Evolutionary conservation across 2,888 invertebrate genomes (phyloP).

Genomic region (Drosophila setosimentum): DNA sequence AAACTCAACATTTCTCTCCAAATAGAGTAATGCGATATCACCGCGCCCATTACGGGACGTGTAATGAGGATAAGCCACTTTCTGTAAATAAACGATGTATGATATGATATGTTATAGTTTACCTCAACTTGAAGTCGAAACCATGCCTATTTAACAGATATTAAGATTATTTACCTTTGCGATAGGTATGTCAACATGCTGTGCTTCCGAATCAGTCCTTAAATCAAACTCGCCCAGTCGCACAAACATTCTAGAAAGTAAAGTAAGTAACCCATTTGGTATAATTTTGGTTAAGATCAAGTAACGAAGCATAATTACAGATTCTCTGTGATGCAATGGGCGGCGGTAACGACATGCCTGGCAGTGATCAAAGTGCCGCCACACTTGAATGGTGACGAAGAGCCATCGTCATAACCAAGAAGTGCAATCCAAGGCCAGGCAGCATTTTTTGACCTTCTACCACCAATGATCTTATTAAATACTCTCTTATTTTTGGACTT

Average conservation of each 20-base stretch:
- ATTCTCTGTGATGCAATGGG: slow-evolving; percentile 81
- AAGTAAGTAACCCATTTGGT: background rate
- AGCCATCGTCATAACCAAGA: slow-evolving; percentile 88
- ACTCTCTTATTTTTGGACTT: slow-evolving; percentile 84
- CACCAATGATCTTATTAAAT: slow-evolving; percentile 86
- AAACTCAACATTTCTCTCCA: slow-evolving; percentile 87
- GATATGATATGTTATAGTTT: background rate
- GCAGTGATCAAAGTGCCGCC: slow-evolving; percentile 86
- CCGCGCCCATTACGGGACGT: slow-evolving; percentile 86
- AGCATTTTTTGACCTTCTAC: slow-evolving; percentile 88
- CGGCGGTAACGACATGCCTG: slow-evolving; percentile 89
- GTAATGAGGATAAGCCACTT: slow-evolving; percentile 75
- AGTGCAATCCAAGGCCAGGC: slow-evolving; percentile 93
- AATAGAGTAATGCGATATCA: slow-evolving; percentile 92
- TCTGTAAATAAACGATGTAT: slow-evolving; percentile 46
- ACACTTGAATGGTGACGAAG: slow-evolving; percentile 82
- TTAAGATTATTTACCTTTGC: slow-evolving; percentile 75
- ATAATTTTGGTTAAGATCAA: background rate
- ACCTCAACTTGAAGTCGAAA: background rate
- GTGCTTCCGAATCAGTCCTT: slow-evolving; percentile 87
- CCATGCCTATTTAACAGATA: background rate
- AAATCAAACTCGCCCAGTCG: slow-evolving; percentile 93
- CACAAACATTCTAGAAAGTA: slow-evolving; percentile 83
- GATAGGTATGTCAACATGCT: slow-evolving; percentile 87
- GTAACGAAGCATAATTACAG: slow-evolving; percentile 69